Evolutionary conservation across 1,140 invertebrate genomes (phyloP).

Genomic region (Drosophila jambulina): DNA sequence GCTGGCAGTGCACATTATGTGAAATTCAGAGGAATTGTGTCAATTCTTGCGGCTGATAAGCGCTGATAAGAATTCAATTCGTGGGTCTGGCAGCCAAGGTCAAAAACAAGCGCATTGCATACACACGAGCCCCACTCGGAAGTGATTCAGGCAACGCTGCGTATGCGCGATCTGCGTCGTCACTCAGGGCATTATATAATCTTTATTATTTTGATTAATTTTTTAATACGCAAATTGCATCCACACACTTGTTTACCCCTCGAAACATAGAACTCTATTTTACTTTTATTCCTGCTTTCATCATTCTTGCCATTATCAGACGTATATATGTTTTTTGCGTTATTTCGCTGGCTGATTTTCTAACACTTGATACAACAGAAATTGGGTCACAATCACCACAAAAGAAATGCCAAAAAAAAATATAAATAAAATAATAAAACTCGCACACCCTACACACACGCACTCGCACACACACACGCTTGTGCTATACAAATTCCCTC

Average conservation of each 20-base stretch:
- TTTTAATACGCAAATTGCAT: conserved; percentile 56
- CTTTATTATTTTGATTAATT: conserved; percentile 18
- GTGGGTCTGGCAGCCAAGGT: conserved; percentile 34
- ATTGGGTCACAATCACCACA: conserved; percentile 70
- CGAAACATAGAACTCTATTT: conserved; percentile 22
- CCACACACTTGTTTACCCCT: conserved; percentile 36
- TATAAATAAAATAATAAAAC: conserved; percentile 11
- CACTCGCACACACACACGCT: conserved; percentile 8
- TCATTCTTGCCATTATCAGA: conserved; percentile 21
- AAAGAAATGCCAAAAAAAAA: conserved; percentile 47
- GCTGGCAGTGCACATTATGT: conserved; percentile 23
- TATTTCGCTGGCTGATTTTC: conserved; percentile 31
- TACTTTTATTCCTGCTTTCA: conserved; percentile 15
- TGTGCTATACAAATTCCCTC: conserved; percentile 11
- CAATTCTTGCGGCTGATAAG: conserved; percentile 44
- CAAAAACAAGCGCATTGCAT: conserved; percentile 34
- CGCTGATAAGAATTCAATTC: conserved; percentile 26
- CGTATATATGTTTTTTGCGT: background rate
- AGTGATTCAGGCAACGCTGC: conserved; percentile 31
- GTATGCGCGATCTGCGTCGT: conserved; percentile 32
- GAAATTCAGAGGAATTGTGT: conserved; percentile 49
- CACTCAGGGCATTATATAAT: conserved; percentile 51
- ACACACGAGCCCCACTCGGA: conserved; percentile 31
- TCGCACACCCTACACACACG: conserved; percentile 4
- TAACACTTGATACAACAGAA: conserved; percentile 79